These are phyloP conservation scores for Cryptus armator DNA, from an alignment of 2,888 invertebrate genomes.

Conservation along the genomic window DNA sequence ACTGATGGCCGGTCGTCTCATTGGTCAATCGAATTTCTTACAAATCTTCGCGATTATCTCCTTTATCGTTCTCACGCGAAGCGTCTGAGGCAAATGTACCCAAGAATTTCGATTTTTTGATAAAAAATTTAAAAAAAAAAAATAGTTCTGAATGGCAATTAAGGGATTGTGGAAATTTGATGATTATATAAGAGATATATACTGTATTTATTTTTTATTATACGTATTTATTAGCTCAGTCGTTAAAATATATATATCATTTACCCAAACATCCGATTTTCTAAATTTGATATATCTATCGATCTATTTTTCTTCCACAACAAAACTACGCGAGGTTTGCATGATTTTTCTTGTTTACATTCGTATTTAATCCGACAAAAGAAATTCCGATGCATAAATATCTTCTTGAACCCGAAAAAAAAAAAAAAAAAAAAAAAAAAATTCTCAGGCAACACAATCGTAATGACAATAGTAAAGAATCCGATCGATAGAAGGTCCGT, in stretches of 20 bases:
- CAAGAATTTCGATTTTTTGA: no score
- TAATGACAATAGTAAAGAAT: constrained; percentile 30
- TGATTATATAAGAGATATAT: no score
- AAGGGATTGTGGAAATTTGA: no score
- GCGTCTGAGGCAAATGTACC: no score
- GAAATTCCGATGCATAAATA: not conserved
- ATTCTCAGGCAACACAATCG: constrained; percentile 22
- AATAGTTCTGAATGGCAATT: no score
- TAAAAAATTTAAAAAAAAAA: no score
- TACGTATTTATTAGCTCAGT: no score
- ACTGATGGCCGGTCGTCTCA: not conserved
- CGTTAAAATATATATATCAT: no score
- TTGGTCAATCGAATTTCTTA: constrained; percentile 38
- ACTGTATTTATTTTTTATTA: no score
- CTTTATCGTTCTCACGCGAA: constrained; percentile 37
- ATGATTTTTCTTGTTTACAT: not conserved
- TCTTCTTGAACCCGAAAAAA: not conserved
- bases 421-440: not conserved
- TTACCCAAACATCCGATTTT: no score
- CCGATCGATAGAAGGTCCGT: not conserved
- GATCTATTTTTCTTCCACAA: not conserved
- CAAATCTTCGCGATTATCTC: constrained; percentile 19
- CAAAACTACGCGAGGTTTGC: not conserved
- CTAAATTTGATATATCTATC: no score
- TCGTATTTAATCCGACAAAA: not conserved